Conservation (phyloP, 1,140 invertebrate species). For the Linepithema humile region DNA sequence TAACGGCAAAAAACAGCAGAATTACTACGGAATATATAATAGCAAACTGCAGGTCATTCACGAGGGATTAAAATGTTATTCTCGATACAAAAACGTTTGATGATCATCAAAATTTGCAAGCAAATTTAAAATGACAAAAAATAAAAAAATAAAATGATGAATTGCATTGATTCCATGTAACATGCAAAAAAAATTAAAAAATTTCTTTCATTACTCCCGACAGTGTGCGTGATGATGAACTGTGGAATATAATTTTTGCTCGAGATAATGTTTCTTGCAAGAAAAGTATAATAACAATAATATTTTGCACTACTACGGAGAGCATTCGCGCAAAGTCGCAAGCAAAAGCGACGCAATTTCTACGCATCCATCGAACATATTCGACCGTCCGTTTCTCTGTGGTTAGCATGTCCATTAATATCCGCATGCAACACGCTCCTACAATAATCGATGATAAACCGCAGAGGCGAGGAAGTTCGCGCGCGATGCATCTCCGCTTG, state of each 20-base stretch:
- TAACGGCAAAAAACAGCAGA: conserved; percentile 9
- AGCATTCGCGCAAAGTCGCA: neutral
- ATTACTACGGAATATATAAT: conserved; percentile 19
- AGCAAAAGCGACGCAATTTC: neutral
- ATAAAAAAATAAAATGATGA: neutral
- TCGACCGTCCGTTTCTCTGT: conserved; percentile 2
- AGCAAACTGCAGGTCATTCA: conserved; percentile 8
- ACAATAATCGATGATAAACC: conserved; percentile 27
- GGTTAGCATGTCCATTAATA: conserved; percentile 20
- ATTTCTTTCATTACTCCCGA: neutral
- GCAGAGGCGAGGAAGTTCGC: conserved; percentile 11
- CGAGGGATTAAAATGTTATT: conserved; percentile 44
- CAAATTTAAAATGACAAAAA: conserved; percentile 12
- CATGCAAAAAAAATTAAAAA: neutral
- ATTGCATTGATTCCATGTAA: neutral
- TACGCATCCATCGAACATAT: neutral
- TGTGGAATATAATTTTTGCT: neutral
- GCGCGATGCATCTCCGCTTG: neutral
- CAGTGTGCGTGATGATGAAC: neutral
- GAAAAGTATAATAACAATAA: neutral
- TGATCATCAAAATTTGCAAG: conserved; percentile 39
- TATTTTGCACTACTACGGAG: neutral
- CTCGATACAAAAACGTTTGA: neutral
- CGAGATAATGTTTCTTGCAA: neutral
- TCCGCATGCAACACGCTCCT: neutral